Evolutionary conservation across 2,113 vertebrate species (phyloP).

Genomic region (Propithecus coquereli): DNA sequence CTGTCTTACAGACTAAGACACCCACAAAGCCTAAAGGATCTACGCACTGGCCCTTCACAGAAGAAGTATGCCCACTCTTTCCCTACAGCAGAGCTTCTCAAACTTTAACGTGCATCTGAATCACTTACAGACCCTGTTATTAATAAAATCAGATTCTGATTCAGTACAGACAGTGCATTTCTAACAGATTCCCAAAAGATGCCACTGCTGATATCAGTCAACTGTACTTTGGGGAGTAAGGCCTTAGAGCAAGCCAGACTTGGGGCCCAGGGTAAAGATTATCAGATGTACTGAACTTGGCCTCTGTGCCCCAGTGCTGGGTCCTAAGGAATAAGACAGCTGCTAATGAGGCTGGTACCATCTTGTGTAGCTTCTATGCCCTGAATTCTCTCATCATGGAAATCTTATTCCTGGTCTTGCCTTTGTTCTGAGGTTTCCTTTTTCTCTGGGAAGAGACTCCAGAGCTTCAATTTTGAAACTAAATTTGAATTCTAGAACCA

Average conservation of each 20-base stretch:
- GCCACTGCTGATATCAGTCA: background rate
- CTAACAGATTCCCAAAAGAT: background rate
- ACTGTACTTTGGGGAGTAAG: background rate
- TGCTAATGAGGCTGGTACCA: background rate
- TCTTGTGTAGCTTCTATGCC: background rate
- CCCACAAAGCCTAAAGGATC: conserved; percentile 2
- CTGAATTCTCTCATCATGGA: background rate
- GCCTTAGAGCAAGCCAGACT: background rate
- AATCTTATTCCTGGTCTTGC: background rate
- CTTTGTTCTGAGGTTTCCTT: conserved; percentile 23
- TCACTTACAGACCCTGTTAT: background rate
- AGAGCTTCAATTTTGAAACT: conserved; percentile 8
- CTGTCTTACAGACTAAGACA: background rate
- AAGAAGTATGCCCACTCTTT: background rate
- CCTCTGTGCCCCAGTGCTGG: background rate
- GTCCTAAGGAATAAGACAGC: background rate
- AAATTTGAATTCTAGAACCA: conserved; percentile 26
- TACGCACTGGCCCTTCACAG: background rate
- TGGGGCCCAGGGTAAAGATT: background rate
- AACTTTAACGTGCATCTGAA: background rate
- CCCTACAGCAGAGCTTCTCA: background rate
- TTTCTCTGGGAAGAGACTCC: background rate
- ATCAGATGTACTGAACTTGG: background rate
- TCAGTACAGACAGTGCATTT: background rate
- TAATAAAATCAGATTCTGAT: background rate